Conservation (phyloP, 2,888 invertebrate genomes). For the Smittia aterrima region DNA sequence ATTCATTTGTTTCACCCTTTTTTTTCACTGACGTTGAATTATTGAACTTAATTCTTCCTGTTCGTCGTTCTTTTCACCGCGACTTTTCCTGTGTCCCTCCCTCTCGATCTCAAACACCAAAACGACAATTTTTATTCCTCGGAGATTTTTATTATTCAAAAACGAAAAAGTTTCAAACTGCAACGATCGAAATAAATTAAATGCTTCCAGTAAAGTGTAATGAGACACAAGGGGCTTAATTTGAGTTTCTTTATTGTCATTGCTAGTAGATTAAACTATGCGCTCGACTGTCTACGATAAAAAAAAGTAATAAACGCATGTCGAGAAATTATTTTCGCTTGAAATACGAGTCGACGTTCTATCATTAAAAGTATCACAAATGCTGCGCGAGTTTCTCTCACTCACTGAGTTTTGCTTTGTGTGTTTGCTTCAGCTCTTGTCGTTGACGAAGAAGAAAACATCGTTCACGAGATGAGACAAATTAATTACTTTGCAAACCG, state of each 20-base stretch:
- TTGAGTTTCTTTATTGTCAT: neutral
- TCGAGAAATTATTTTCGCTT: neutral
- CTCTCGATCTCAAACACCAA: too few species aligned
- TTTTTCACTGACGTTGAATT: slow-evolving; percentile 6
- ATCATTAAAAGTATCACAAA: slow-evolving; percentile 3
- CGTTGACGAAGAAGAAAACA: neutral
- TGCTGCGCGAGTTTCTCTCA: slow-evolving; percentile 11
- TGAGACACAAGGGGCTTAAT: neutral
- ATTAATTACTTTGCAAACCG: neutral
- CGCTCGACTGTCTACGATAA: neutral
- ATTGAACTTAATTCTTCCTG: slow-evolving; percentile 18
- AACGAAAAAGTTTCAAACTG: neutral
- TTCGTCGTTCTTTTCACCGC: neutral
- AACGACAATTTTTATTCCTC: slow-evolving; percentile 19
- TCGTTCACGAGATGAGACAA: neutral
- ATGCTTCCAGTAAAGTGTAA: neutral
- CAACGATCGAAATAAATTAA: neutral
- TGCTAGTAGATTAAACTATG: neutral
- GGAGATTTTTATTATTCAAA: slow-evolving; percentile 31
- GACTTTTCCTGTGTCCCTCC: too few species aligned
- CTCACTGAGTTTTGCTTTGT: neutral
- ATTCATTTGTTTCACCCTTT: neutral
- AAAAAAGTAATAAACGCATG: slow-evolving; percentile 9
- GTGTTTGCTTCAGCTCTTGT: neutral
- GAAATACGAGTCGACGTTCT: neutral